phyloP scores from a whole-genome alignment of 2,797 vertebrate genomes.

The Microhierax caerulescens region DNA sequence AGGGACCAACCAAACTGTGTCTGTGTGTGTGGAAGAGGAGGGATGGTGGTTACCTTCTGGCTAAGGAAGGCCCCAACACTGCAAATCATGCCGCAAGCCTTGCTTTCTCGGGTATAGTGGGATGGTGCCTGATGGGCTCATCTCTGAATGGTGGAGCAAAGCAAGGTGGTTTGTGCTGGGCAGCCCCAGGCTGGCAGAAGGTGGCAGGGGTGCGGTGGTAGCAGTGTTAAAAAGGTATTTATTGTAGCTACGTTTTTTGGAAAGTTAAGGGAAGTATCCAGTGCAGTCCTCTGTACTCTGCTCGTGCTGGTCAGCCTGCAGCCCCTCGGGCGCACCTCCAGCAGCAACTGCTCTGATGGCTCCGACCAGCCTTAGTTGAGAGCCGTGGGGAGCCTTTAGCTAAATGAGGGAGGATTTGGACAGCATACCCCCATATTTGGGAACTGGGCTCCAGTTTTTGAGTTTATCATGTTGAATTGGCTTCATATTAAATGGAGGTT shows the following conservation, averaged over 20 bases:
- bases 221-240: neutral
- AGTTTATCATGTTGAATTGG: neutral
- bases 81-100: fast-evolving
- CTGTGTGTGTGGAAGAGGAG: neutral
- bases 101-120: fast-evolving
- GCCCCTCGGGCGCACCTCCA: neutral
- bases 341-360: neutral
- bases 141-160: neutral
- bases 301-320: fast-evolving
- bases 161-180: neutral
- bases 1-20: neutral
- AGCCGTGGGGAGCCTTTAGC: neutral
- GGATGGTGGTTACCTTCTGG: fast-evolving
- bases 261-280: neutral
- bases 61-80: neutral
- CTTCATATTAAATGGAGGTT: neutral
- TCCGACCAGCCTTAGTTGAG: neutral
- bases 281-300: fast-evolving
- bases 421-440: neutral
- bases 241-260: neutral
- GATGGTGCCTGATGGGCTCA: fast-evolving
- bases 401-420: neutral
- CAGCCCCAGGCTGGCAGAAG: neutral
- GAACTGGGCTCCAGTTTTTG: neutral
- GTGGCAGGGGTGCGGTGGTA: too few species aligned